Conservation (phyloP, 2,113 vertebrate species). For the Atractosteus spatula region DNA sequence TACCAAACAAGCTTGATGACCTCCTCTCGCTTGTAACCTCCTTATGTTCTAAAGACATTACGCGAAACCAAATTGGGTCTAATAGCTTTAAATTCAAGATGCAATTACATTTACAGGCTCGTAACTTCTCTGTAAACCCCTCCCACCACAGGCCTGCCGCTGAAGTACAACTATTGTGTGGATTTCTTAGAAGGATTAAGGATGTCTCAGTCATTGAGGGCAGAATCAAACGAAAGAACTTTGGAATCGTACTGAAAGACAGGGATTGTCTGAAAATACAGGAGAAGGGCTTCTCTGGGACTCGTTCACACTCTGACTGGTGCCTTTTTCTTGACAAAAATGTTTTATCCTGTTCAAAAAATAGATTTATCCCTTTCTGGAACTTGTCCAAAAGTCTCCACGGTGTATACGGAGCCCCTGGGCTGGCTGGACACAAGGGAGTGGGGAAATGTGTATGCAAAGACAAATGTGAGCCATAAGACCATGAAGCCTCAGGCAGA, state of each 20-base stretch:
- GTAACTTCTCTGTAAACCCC: slow-evolving; percentile 64
- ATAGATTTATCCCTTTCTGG: too few species aligned
- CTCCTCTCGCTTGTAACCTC: too few species aligned
- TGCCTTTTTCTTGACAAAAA: slow-evolving; percentile 7
- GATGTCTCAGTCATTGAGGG: slow-evolving; percentile 67
- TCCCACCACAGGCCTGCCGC: slow-evolving; percentile 50
- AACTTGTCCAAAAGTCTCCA: too few species aligned
- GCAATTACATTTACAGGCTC: slow-evolving; percentile 54
- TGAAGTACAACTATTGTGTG: slow-evolving; percentile 50
- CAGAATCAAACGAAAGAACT: slow-evolving; percentile 77
- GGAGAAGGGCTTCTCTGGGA: slow-evolving; percentile 54
- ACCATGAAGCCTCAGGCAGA: too few species aligned
- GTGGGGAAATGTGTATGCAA: too few species aligned
- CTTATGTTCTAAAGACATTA: slow-evolving; percentile 33
- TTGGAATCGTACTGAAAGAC: slow-evolving; percentile 70
- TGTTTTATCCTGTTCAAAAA: too few species aligned
- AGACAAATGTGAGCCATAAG: too few species aligned
- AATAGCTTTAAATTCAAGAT: slow-evolving; percentile 73
- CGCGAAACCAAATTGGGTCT: slow-evolving; percentile 58
- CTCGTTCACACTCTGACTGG: not conserved
- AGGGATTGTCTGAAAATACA: slow-evolving; percentile 68
- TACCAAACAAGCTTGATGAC: too few species aligned
- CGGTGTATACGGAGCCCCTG: too few species aligned
- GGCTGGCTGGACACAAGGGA: too few species aligned
- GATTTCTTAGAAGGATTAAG: slow-evolving; percentile 66